Evolutionary conservation across 1,140 invertebrate species (phyloP), one percentile per base, ranked within the genome.

Genomic region (Drosophila pallidifrons): DNA sequence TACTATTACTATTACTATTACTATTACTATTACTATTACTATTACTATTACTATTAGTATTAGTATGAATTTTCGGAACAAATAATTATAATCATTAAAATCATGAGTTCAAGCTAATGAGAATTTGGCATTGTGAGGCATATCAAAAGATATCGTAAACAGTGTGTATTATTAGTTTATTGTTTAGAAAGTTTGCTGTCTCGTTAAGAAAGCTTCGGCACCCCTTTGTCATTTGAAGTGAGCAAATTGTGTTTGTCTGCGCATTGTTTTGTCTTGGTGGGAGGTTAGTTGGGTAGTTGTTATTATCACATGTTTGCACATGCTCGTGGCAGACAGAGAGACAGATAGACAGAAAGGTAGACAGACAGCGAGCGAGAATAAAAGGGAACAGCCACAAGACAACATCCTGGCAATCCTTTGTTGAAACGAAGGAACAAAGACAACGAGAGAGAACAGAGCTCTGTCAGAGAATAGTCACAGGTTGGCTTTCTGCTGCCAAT

Each of bases 401-500:
- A 1, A 46, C 45, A 1, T 46, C 41, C 25, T 30, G 64, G 5
- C n/a, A 38, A 59, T 60, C 57, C 65, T 60, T 74, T 69, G 71
- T 59, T 59, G 7, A 61, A 47, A 38, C 30, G 20, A 54, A 15
- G 10, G 45, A 47, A 71, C 72, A 79, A 79, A 57, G 60, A 20
- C 41, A 43, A 46, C 59, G 20, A 43, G 13, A n/a, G 10, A 13
- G 25, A 35, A 35, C 28, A 32, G 25, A n/a, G n/a, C 13, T 43
- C 28, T 13, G 35, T 11, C 35, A 20, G 10, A 30, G 20, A 25
- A 25, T 25, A 25, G 20, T 25, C 20, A 28, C 43, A 32, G 54
- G 10, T 28, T 15, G 32, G 6, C 13, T 68, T 66, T 65, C 49
- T 75, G 60, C 72, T 78, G 73, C 55, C 76, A 78, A 78, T 78